These are phyloP conservation scores for Paralvinella palmiformis DNA, from an alignment of 1,140 invertebrate species.

Conservation along the genomic window DNA sequence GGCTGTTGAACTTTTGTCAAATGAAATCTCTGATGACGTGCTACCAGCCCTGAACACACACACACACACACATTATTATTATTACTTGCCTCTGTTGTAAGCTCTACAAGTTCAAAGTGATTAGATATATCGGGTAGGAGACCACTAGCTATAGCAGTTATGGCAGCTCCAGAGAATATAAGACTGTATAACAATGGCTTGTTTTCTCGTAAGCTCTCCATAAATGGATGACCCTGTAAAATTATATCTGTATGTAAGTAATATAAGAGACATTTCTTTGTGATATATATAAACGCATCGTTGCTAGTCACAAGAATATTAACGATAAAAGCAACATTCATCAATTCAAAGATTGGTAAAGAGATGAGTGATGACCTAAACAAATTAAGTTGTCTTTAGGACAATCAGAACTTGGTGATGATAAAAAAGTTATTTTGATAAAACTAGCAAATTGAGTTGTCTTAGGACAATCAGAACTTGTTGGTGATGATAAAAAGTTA, in stretches of 20 bases:
- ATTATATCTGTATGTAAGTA: no score
- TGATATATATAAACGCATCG: neutral
- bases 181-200: conserved; percentile 87
- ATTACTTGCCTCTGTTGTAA: conserved; percentile 50
- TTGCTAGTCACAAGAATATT: neutral
- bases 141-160: conserved; percentile 48
- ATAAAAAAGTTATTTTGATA: neutral
- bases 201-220: conserved; percentile 92
- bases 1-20: no score
- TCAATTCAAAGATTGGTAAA: neutral
- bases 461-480: neutral
- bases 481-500: neutral
- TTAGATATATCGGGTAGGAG: conserved; percentile 45
- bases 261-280: neutral
- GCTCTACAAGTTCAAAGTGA: conserved; percentile 51
- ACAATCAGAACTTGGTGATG: neutral
- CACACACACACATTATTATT: no score
- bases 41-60: no score
- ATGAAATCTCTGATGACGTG: no score
- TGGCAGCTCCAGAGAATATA: conserved; percentile 45
- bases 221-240: conserved; percentile 89
- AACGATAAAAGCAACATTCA: neutral
- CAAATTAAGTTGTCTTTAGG: neutral
- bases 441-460: neutral
- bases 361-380: neutral